Base-by-base conservation (phyloP, 2,888 invertebrate species). In the Lysandra coridon region DNA sequence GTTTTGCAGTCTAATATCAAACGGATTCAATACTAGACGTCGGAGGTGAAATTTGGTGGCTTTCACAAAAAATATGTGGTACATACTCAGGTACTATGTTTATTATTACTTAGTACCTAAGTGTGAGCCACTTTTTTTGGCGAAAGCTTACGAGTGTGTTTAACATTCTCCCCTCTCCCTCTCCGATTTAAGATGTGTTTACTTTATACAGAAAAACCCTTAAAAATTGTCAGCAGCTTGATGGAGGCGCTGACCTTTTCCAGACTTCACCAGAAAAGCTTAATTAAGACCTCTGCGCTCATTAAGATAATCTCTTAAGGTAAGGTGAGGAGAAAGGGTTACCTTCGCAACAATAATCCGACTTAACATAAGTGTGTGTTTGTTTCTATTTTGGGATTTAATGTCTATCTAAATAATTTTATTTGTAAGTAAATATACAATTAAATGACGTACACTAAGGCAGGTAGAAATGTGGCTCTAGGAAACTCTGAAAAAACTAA, bases 181-280 rank as follows among this genome's bases (percentile, higher is more conserved):
- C 33, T 33, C 10, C 2, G 23, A 23, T 23, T 23, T 30, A 30
- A 64, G 30, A 64, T 12, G 49, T 49, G 49, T 49, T 49, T 64
- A 30, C 12, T 30, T 33, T 64, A 30, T 30, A 12, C 30, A 17
- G 17, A 4, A 10, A 64, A 30, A 64, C 2, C 64, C 33, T 64
- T 64, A 12, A 69, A 37, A 33, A 69, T 69, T 30, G 69, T 37
- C 33, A 37, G 14, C 69, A 69, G 14, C 69, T 69, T 37, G 14
- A 69, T 78, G 80, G 33, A 69, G 69, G 69, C 4, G 64, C 64
- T 69, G 69, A 69, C 69, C 69, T 69, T 30, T 37, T 69, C 17
- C 69, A 69, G 33, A 17, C 14, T 33, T 5, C 5, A 33, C 69
- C 14, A 69, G 69, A 37, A n/a, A 78, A n/a, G 60, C 53, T 37